Evolutionary conservation across 2,113 vertebrate species (phyloP).

Genomic region (Scatophagus argus): DNA sequence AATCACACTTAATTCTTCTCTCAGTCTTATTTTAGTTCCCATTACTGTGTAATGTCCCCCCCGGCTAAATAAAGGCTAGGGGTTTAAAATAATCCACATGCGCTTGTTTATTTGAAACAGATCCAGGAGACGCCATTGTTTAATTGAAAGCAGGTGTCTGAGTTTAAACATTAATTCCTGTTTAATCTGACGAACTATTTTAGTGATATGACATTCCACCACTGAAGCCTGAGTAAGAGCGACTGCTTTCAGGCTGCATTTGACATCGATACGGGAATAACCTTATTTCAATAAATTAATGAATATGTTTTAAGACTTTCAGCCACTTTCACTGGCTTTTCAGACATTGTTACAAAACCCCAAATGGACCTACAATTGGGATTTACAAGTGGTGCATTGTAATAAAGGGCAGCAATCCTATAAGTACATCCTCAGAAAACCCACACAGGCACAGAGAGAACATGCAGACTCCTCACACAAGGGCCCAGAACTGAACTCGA

Average conservation of each 20-base stretch:
- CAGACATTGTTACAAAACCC: not conserved
- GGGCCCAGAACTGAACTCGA: too few species aligned
- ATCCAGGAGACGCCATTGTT: slow-evolving; percentile 27
- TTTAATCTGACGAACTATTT: slow-evolving; percentile 46
- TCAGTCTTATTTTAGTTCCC: too few species aligned
- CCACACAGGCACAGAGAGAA: not conserved
- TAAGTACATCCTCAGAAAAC: not conserved
- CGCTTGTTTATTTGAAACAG: slow-evolving; percentile 32
- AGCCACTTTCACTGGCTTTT: not conserved
- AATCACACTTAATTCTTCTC: too few species aligned
- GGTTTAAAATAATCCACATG: slow-evolving; percentile 26
- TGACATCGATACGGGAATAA: not conserved
- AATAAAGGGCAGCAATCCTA: not conserved
- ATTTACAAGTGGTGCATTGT: not conserved
- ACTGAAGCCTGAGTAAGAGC: slow-evolving; percentile 9
- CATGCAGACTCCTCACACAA: too few species aligned
- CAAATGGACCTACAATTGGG: not conserved
- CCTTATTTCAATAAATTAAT: not conserved
- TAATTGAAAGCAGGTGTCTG: slow-evolving; percentile 45
- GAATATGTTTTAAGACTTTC: not conserved
- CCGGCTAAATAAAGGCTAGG: slow-evolving; percentile 17
- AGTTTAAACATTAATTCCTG: slow-evolving; percentile 48
- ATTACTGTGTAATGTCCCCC: not conserved
- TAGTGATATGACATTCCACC: slow-evolving; percentile 15
- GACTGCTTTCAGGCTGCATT: slow-evolving; percentile 15